Conservation (phyloP, 2,888 invertebrate genomes). For the Aleiodes testaceus region DNA sequence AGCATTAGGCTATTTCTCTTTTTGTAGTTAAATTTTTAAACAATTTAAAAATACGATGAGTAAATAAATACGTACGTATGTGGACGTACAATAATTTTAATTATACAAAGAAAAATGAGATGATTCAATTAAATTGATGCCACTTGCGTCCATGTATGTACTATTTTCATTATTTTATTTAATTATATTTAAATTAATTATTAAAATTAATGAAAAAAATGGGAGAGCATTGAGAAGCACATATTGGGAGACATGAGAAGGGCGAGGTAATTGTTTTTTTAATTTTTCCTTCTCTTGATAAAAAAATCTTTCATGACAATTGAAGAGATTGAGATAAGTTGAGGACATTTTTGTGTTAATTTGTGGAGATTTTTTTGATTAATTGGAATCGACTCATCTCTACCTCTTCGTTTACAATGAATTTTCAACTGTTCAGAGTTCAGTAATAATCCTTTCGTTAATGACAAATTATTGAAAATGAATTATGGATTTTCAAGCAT, state of each 20-base stretch:
- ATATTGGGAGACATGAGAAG: constrained; percentile 10
- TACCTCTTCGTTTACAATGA: constrained; percentile 45
- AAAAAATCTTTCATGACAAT: too few relatives aligned
- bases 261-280: constrained; percentile 16
- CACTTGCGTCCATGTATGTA: constrained; percentile 36
- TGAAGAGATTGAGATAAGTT: too few relatives aligned
- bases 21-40: constrained; percentile 60
- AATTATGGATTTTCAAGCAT: not conserved
- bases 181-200: constrained; percentile 31
- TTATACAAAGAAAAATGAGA: constrained; percentile 2
- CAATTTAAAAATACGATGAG: constrained; percentile 43
- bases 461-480: too few relatives aligned
- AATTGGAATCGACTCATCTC: too few relatives aligned
- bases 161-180: constrained; percentile 38
- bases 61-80: constrained; percentile 24
- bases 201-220: constrained; percentile 8
- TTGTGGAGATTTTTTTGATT: too few relatives aligned
- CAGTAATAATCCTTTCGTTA: too few relatives aligned
- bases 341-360: too few relatives aligned
- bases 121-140: constrained; percentile 1
- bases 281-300: too few relatives aligned
- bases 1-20: constrained; percentile 63
- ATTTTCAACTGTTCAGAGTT: constrained; percentile 60
- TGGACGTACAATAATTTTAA: constrained; percentile 21
- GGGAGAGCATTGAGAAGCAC: constrained; percentile 4